Conservation (phyloP, 2,797 vertebrate species). For the Pempheris klunzingeri region DNA sequence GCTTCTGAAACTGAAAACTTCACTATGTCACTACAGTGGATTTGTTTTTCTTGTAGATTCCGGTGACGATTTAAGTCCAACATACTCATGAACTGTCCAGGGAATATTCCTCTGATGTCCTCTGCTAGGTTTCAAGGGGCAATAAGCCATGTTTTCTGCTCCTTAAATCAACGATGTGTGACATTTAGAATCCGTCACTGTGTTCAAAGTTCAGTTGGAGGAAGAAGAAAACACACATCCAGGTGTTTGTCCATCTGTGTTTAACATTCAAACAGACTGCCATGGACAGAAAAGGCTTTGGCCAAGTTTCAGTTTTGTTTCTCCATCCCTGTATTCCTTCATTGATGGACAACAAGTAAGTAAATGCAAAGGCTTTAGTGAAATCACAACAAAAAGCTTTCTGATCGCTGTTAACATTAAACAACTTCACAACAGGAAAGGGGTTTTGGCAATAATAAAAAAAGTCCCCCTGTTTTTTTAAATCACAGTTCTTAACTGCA, state of each 20-base stretch:
- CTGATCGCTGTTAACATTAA: constrained; percentile 50
- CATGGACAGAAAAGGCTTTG: constrained; percentile 33
- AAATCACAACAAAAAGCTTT: constrained; percentile 59
- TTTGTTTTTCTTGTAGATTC: constrained; percentile 7
- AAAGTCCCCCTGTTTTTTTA: constrained; percentile 18
- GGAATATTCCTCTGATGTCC: neutral
- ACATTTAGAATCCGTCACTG: neutral
- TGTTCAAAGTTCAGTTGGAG: neutral
- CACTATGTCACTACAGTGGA: neutral
- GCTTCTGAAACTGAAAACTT: neutral
- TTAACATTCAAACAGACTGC: constrained; percentile 35
- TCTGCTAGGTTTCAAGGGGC: constrained; percentile 17
- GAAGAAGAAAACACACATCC: neutral
- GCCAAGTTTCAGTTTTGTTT: constrained; percentile 13
- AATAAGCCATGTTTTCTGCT: neutral
- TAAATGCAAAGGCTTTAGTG: constrained; percentile 70
- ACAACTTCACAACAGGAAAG: constrained; percentile 56
- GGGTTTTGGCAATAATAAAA: constrained; percentile 53
- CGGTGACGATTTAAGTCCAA: neutral
- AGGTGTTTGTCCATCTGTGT: neutral
- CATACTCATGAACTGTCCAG: constrained; percentile 9
- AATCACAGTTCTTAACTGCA: constrained; percentile 31
- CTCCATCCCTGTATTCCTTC: constrained; percentile 17
- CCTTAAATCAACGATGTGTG: neutral
- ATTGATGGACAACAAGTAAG: constrained; percentile 32